These are phyloP conservation scores for Urosaurus nigricauda DNA, from an alignment of 2,797 vertebrate genomes.

Conservation along the genomic window DNA sequence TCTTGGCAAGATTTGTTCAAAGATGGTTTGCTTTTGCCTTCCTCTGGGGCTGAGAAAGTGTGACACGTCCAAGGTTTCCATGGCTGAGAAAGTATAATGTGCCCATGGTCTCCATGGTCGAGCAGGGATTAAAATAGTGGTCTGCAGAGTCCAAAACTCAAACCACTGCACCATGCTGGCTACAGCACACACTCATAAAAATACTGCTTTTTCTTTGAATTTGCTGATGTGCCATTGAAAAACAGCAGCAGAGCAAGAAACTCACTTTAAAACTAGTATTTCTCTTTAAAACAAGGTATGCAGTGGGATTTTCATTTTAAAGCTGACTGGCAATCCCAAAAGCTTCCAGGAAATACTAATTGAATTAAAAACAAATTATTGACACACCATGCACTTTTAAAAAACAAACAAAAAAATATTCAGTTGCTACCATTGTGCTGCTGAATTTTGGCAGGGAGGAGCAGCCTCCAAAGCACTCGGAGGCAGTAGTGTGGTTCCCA, in stretches of 20 bases:
- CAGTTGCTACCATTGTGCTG: background rate
- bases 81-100: too few relatives aligned
- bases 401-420: background rate
- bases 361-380: background rate
- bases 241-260: background rate
- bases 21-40: too few relatives aligned
- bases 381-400: background rate
- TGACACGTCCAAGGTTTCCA: too few relatives aligned
- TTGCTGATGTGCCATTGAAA: background rate
- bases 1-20: too few relatives aligned
- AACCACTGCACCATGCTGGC: too few relatives aligned
- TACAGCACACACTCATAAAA: background rate
- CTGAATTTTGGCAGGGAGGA: background rate
- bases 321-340: background rate
- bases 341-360: background rate
- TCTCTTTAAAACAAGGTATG: background rate
- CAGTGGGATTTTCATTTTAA: background rate
- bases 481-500: background rate
- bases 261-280: background rate
- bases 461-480: too few relatives aligned
- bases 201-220: background rate
- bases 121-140: too few relatives aligned
- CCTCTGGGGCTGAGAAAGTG: too few relatives aligned
- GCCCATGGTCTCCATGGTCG: too few relatives aligned
- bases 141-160: too few relatives aligned